phyloP scores from a whole-genome alignment of 2,888 invertebrate genomes.

The Hipparchia semele region DNA sequence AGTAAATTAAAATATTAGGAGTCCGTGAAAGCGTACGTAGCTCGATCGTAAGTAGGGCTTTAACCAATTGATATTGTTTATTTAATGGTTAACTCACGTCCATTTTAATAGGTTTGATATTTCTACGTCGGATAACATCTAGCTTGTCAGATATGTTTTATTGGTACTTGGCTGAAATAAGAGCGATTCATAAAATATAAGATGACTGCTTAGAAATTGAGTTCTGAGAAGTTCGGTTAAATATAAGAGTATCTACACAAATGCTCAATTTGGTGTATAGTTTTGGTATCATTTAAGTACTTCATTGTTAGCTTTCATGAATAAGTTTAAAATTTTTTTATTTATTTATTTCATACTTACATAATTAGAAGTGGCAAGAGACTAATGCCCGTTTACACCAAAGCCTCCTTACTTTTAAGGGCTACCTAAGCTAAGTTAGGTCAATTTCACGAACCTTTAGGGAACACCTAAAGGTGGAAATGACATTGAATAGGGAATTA shows the following conservation, averaged over 20 bases:
- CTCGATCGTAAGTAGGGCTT: constrained; percentile 32
- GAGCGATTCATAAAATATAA: not conserved
- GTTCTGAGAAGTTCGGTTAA: not conserved
- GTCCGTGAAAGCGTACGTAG: constrained; percentile 33
- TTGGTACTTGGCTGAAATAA: constrained; percentile 1
- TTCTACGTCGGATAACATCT: constrained; percentile 24
- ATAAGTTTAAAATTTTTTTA: no score
- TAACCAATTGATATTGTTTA: constrained; percentile 35
- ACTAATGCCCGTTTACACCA: no score
- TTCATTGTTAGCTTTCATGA: no score
- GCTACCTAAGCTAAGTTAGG: no score
- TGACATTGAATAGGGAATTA: no score
- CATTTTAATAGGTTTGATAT: constrained; percentile 32
- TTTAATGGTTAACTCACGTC: constrained; percentile 32
- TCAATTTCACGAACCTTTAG: no score
- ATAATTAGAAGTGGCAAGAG: no score
- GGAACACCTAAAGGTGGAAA: no score
- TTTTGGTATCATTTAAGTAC: no score
- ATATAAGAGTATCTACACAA: not conserved
- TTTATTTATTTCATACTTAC: no score
- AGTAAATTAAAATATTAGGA: constrained; percentile 38
- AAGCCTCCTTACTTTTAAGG: no score
- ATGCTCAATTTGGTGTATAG: no score
- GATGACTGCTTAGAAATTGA: not conserved
- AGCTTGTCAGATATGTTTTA: constrained; percentile 13